A percentile compares a stretch with the other conserved stretches of the same genome.
Evolutionary conservation across 2,888 invertebrate species (phyloP).

Genomic region (Microctonus brassicae): DNA sequence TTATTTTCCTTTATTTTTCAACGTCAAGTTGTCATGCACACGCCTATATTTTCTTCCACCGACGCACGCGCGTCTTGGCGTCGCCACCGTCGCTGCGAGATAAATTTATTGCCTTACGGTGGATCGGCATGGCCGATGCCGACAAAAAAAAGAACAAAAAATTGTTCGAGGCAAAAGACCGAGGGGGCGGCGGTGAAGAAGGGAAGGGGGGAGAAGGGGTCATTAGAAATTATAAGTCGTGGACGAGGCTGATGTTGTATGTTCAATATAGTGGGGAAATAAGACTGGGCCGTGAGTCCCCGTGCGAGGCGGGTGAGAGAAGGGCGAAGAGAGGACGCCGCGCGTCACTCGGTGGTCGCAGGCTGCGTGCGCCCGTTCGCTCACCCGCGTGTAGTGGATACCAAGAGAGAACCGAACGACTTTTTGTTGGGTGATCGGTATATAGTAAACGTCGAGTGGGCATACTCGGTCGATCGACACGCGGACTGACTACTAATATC

Average conservation of each 20-base stretch:
- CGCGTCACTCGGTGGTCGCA: slow-evolving; percentile 36
- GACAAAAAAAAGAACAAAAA: slow-evolving; percentile 35
- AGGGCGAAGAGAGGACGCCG: slow-evolving; percentile 33
- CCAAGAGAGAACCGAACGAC: slow-evolving; percentile 44
- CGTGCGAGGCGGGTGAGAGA: not conserved
- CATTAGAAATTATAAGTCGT: slow-evolving; percentile 52
- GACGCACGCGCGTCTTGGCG: slow-evolving; percentile 48
- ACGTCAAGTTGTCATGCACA: slow-evolving; percentile 22
- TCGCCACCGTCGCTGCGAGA: slow-evolving; percentile 39
- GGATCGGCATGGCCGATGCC: slow-evolving; percentile 49
- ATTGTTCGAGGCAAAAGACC: slow-evolving; percentile 10
- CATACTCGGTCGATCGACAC: slow-evolving; percentile 44
- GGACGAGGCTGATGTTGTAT: slow-evolving; percentile 12
- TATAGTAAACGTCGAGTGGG: slow-evolving; percentile 45
- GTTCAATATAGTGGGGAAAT: slow-evolving; percentile 6
- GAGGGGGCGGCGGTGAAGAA: slow-evolving; percentile 11
- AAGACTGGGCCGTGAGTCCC: not conserved
- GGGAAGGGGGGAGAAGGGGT: slow-evolving; percentile 33
- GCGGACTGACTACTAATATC: slow-evolving; percentile 47
- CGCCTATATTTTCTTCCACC: slow-evolving; percentile 38
- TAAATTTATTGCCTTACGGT: slow-evolving; percentile 22
- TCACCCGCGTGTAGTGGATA: slow-evolving; percentile 21
- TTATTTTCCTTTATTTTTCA: slow-evolving; percentile 31
- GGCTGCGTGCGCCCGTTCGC: slow-evolving; percentile 34
- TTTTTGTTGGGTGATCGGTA: slow-evolving; percentile 47